phyloP scores from a whole-genome alignment of 2,797 vertebrate genomes.

The Lophotriccus pileatus region DNA sequence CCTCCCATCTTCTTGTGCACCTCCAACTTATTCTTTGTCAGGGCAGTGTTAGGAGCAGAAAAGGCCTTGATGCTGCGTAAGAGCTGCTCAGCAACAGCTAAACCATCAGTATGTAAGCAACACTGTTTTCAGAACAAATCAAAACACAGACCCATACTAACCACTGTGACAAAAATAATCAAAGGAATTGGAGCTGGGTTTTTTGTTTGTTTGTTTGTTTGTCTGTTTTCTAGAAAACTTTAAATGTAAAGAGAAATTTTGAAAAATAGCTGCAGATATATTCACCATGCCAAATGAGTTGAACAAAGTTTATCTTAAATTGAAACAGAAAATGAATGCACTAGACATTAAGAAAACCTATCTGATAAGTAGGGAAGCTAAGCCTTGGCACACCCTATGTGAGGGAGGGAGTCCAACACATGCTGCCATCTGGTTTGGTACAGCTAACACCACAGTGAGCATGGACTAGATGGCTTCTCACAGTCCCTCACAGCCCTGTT shows the following conservation, averaged over 20 bases:
- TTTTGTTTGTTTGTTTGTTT: too few species aligned
- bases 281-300: neutral
- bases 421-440: neutral
- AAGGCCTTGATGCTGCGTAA: rapidly evolving
- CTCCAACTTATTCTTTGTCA: rapidly evolving
- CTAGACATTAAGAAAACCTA: neutral
- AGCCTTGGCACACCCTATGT: neutral
- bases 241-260: neutral
- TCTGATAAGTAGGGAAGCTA: neutral
- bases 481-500: neutral
- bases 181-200: neutral
- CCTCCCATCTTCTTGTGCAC: neutral
- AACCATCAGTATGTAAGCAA: neutral
- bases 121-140: neutral
- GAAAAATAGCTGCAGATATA: neutral
- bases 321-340: neutral
- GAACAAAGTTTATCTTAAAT: neutral
- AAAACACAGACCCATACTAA: neutral
- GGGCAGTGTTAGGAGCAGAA: neutral
- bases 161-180: neutral
- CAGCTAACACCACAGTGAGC: neutral
- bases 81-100: neutral
- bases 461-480: neutral
- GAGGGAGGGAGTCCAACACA: too few species aligned
- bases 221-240: neutral